Evolutionary conservation across 2,113 vertebrate genomes (phyloP), one percentile per base, ranked within the genome.

Genomic region (Calidris pygmaea): DNA sequence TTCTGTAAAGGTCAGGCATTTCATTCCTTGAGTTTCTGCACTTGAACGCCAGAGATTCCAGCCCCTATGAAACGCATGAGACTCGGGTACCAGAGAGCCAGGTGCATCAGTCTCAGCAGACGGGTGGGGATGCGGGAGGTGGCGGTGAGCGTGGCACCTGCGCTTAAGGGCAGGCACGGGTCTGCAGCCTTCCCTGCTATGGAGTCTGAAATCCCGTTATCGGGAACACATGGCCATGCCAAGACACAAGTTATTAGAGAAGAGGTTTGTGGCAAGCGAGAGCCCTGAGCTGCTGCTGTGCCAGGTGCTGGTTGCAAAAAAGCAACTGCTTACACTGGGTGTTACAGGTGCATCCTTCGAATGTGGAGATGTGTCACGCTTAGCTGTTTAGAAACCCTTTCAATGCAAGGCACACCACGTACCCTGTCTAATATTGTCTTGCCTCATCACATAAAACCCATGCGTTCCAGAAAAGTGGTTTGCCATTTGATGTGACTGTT

Each of bases 71-170:
- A 35, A 47, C 18, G 4, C 12, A 34, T 41, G 23, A 16, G 56
- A 19, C 32, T 43, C 53, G 23, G n/a, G 12, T 1, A 2, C 12
- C 5, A 2, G 17, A 16, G 10, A 8, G 66, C 9, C 6, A 34
- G 63, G 29, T 53, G 26, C 26, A 5, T 65, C 15, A 6, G 10
- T n/a, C 48, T 85, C n/a, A 9, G 48, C 24, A 70, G 79, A 8
- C 1, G 3, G 48, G 18, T 63, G 59, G 32, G 32, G 29, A 39
- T 19, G n/a, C 16, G 19, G 39, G 39, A 67, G 5, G 34, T 4
- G 13, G 14, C 2, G 1, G 24, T 24, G n/a, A 37, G 21, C 66
- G 5, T 11, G 16, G 7, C 4, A 7, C 1, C 0, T 10, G 10
- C 27, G 37, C 8, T 80, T 12, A 2, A n/a, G 48, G 37, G 27